Evolutionary conservation across 2,113 vertebrate genomes (phyloP), one percentile per base, ranked within the genome.

Genomic region (Actinemys pallida): DNA sequence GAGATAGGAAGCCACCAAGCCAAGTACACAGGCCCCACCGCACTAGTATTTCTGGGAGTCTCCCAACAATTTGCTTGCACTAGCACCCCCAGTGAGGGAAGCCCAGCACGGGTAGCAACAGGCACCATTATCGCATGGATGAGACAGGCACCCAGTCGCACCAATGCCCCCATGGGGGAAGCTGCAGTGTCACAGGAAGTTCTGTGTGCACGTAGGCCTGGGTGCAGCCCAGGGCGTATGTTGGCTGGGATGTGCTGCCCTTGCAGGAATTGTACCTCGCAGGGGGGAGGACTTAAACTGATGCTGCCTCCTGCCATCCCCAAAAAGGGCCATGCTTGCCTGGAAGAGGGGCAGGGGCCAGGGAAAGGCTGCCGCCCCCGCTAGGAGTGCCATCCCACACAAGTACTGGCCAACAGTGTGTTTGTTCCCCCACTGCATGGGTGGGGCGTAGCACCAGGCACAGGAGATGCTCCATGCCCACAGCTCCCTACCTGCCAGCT

Each of bases 401-500:
- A 45, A n/a, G 49, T 25, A 17, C 24, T 80, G 45, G 17, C 53
- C n/a, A 76, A 79, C 62, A 82, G 69, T 22, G 72, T 17, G 59
- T 50, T 79, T 59, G 16, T 6, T 52, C 22, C 35, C 35, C 52
- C 17, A 57, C 50, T 72, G 25, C 25, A 6, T n/a, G 54, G 50
- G 29, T 59, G 45, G 45, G 45, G 27, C 47, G 12, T 31, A 86
- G 13, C 8, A 0, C 25, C 20, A 65, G 53, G 35, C 14, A 72
- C 19, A 39, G 12, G 24, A 20, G 45, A 84, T 29, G 78, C 78
- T 81, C 35, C 22, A n/a, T 39, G 83, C 53, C 39, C 52, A 50
- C 49, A 49, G 16, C 80, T 31, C 69, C 83, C 49, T 89, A 92
- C 93, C 88, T 90, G 47, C 42, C 42, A 45, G 47, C 89, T 90